phyloP scores from a whole-genome alignment of 2,888 invertebrate species.

The Scaptomyza cyrtandrae region DNA sequence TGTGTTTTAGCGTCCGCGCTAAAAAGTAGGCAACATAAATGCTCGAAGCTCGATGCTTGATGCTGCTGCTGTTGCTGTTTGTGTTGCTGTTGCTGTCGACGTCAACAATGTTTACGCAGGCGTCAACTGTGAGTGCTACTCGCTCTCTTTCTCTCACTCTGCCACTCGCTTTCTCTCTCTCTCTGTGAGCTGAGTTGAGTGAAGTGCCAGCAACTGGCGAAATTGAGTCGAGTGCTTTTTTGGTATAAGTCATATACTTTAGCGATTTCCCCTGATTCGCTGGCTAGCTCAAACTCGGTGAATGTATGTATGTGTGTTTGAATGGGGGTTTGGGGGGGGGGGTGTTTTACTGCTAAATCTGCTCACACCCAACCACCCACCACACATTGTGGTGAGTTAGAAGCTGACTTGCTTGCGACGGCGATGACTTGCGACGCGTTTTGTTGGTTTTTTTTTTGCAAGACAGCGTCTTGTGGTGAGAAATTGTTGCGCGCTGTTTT shows the following conservation, averaged over 20 bases:
- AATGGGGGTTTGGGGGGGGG: slow-evolving; percentile 11
- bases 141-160: slow-evolving; percentile 10
- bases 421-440: slow-evolving; percentile 18
- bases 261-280: slow-evolving; percentile 75
- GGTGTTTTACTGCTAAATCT: slow-evolving; percentile 3
- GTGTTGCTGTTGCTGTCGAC: slow-evolving; percentile 30
- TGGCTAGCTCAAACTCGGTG: slow-evolving; percentile 51
- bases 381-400: slow-evolving; percentile 74
- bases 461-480: slow-evolving; percentile 76
- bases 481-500: slow-evolving; percentile 73
- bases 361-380: slow-evolving; percentile 19
- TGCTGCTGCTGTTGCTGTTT: slow-evolving; percentile 21
- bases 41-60: slow-evolving; percentile 28
- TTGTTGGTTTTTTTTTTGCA: slow-evolving; percentile 44
- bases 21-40: slow-evolving; percentile 66
- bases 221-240: slow-evolving; percentile 50
- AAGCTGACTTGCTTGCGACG: slow-evolving; percentile 51
- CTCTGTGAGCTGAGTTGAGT: slow-evolving; percentile 13
- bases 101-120: slow-evolving; percentile 52
- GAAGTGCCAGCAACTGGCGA: slow-evolving; percentile 27
- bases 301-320: slow-evolving; percentile 17
- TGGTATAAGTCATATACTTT: slow-evolving; percentile 51
- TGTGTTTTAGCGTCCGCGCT: slow-evolving; percentile 44
- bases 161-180: slow-evolving; percentile 14
- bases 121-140: slow-evolving; percentile 34